phyloP scores from a whole-genome alignment of 2,888 invertebrate genomes.

The Caradrina clavipalpis region DNA sequence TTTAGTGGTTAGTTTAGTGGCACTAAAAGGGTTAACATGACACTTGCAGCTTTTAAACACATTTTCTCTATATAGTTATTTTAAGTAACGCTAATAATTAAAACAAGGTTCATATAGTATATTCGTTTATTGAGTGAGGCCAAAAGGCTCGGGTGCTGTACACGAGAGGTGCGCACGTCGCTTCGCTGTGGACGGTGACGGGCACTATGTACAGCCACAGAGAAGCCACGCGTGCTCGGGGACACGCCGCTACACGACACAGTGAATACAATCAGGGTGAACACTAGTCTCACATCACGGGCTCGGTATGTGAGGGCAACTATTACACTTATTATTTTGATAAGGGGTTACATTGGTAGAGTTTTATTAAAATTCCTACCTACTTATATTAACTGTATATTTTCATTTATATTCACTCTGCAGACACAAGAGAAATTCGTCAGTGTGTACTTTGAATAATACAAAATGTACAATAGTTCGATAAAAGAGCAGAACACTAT shows the following conservation, averaged over 20 bases:
- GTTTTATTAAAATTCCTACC: slow-evolving; percentile 12
- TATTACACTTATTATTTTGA: slow-evolving; percentile 8
- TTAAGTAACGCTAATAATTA: neutral
- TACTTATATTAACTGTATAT: slow-evolving; percentile 23
- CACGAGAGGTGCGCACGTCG: slow-evolving; percentile 26
- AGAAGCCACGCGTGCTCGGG: neutral
- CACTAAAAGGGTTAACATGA: too few species aligned
- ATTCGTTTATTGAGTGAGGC: slow-evolving; percentile 78
- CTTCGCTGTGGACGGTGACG: neutral
- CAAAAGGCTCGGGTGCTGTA: slow-evolving; percentile 71
- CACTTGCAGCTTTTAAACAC: too few species aligned
- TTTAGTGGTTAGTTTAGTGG: too few species aligned
- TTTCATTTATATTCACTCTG: slow-evolving; percentile 47
- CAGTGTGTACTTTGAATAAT: slow-evolving; percentile 51
- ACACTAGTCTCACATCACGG: slow-evolving; percentile 11
- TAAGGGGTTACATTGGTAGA: slow-evolving; percentile 7
- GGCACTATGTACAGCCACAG: too few species aligned
- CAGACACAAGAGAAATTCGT: slow-evolving; percentile 39
- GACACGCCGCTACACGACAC: slow-evolving; percentile 18
- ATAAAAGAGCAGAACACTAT: slow-evolving; percentile 46
- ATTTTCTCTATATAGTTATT: neutral
- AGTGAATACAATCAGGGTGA: slow-evolving; percentile 32
- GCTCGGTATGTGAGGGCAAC: neutral
- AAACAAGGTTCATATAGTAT: slow-evolving; percentile 47
- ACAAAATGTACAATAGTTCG: slow-evolving; percentile 58